Percentiles rank a stretch among this genome's conserved stretches.
phyloP scores from a whole-genome alignment of 2,888 invertebrate genomes.

The Portevinia maculata region DNA sequence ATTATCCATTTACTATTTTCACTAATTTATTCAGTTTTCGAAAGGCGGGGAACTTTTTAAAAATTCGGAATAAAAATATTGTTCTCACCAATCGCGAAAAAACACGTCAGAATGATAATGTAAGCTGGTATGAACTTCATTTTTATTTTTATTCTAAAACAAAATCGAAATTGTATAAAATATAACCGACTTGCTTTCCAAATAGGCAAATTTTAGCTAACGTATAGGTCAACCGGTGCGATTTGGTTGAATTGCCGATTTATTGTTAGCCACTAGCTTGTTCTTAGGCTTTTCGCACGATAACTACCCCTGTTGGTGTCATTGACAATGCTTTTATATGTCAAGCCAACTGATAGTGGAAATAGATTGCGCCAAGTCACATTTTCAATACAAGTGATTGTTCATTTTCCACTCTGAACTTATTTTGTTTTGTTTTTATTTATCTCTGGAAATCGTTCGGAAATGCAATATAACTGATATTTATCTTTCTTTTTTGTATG shows the following conservation, averaged over 20 bases:
- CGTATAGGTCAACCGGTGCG: conserved; percentile 7
- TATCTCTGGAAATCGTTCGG: conserved; percentile 34
- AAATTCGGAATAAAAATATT: not conserved
- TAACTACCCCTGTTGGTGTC: conserved; percentile 58
- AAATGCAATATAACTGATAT: conserved; percentile 24
- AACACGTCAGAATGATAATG: conserved; percentile 21
- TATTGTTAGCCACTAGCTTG: conserved; percentile 39
- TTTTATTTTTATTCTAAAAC: conserved; percentile 9
- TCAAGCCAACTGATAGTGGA: conserved; percentile 40
- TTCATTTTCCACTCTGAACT: conserved; percentile 12
- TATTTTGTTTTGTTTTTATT: not conserved
- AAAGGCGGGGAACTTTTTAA: no score
- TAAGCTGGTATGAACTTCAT: conserved; percentile 50
- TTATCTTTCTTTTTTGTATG: conserved; percentile 12
- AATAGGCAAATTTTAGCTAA: not conserved
- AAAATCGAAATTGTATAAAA: not conserved
- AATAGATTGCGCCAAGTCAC: conserved; percentile 45
- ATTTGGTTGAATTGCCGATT: not conserved
- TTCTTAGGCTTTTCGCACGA: conserved; percentile 47
- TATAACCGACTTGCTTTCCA: not conserved
- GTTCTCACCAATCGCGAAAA: conserved; percentile 51
- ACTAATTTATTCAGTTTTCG: no score
- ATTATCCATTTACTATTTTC: no score
- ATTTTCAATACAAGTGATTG: not conserved
- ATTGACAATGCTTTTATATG: conserved; percentile 64